Percentiles rank a stretch among this genome's conserved stretches.
Conservation (phyloP, 2,888 invertebrate genomes). For the Anarsia innoxiella region DNA sequence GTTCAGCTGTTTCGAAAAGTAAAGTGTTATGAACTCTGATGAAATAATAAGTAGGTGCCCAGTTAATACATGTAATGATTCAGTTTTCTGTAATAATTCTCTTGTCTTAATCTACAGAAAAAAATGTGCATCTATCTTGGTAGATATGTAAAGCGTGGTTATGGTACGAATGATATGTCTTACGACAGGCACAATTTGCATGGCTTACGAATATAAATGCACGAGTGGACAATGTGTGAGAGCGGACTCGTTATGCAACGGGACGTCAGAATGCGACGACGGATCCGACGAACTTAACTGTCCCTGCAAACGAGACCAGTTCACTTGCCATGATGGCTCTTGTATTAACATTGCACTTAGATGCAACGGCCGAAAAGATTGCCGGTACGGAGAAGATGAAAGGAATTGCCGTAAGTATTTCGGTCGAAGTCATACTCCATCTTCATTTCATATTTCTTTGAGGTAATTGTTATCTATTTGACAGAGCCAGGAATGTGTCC, state of each 20-base stretch:
- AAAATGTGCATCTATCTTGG: too few relatives aligned
- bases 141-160: too few relatives aligned
- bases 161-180: constrained; percentile 47
- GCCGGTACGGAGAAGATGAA: constrained; percentile 78
- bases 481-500: constrained; percentile 17
- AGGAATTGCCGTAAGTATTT: constrained; percentile 60
- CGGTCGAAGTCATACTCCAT: neutral
- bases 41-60: too few relatives aligned
- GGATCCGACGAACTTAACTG: constrained; percentile 60
- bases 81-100: too few relatives aligned
- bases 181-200: constrained; percentile 67
- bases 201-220: constrained; percentile 78
- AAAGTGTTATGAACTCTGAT: too few relatives aligned
- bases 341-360: constrained; percentile 78
- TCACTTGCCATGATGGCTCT: constrained; percentile 77
- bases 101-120: too few relatives aligned
- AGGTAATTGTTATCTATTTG: neutral
- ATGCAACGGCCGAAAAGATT: constrained; percentile 79
- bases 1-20: too few relatives aligned
- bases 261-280: constrained; percentile 68
- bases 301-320: constrained; percentile 66
- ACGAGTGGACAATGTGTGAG: constrained; percentile 77
- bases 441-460: neutral
- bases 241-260: constrained; percentile 69
- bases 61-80: too few relatives aligned